Conservation (phyloP, 1,140 invertebrate genomes). For the Octopus sinensis region DNA sequence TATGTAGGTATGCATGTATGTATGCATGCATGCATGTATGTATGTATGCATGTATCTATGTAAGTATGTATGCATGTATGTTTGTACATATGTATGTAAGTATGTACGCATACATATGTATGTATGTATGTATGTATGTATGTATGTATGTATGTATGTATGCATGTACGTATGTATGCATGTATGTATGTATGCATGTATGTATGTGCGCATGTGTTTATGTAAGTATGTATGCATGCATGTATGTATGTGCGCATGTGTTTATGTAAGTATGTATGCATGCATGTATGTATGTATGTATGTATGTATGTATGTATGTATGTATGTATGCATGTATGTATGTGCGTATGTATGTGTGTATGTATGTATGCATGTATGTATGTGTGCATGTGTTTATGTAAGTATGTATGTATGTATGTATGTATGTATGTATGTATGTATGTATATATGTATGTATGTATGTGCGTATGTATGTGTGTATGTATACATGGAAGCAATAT, state of each 20-base stretch:
- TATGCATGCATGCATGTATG: background rate
- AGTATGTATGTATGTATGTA: background rate
- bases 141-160: background rate
- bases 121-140: slow-evolving; percentile 15
- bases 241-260: background rate
- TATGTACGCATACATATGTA: background rate
- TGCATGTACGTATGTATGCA: background rate
- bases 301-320: background rate
- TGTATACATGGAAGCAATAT: too few species aligned
- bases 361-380: slow-evolving; percentile 14
- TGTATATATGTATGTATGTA: background rate
- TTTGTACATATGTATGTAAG: background rate
- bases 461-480: background rate
- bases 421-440: background rate
- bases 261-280: background rate
- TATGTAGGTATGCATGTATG: background rate
- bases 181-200: background rate
- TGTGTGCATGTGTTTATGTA: too few species aligned
- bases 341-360: slow-evolving; percentile 11
- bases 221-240: background rate
- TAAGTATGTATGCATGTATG: background rate
- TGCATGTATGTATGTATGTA: background rate
- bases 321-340: too few species aligned
- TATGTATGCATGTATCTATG: background rate
- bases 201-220: background rate